Conservation (phyloP, 1,140 invertebrate genomes). For the Epicauta chinensis region DNA sequence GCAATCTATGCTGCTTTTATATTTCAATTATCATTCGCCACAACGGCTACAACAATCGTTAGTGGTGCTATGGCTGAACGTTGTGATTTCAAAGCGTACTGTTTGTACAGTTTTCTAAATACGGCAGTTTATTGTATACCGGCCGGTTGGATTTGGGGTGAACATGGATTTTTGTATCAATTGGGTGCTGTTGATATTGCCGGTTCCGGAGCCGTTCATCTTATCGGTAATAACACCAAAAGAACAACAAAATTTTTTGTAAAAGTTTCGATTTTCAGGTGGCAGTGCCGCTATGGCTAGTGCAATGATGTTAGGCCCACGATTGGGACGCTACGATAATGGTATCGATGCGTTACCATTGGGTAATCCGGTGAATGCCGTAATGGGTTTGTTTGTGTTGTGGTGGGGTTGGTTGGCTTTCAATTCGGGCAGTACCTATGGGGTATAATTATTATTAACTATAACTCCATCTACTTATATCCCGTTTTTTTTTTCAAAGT, state of each 20-base stretch:
- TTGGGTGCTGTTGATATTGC: constrained; percentile 84
- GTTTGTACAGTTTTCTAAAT: constrained; percentile 82
- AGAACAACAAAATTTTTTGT: background rate
- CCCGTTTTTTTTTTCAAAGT: constrained; percentile 41
- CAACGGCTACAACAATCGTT: constrained; percentile 86
- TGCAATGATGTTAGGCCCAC: constrained; percentile 82
- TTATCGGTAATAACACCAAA: constrained; percentile 66
- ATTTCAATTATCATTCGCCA: constrained; percentile 85
- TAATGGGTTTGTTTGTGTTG: constrained; percentile 86
- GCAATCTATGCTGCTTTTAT: constrained; percentile 75
- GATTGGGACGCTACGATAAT: constrained; percentile 77
- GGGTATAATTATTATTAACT: constrained; percentile 42
- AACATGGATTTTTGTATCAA: constrained; percentile 75
- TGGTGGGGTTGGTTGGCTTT: constrained; percentile 96
- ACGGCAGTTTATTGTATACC: constrained; percentile 88
- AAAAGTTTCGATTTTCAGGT: constrained; percentile 32
- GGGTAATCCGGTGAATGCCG: constrained; percentile 83
- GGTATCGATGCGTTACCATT: constrained; percentile 69
- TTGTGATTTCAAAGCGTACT: constrained; percentile 87
- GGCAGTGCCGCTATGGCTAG: constrained; percentile 73
- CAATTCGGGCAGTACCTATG: constrained; percentile 85
- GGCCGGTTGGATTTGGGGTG: constrained; percentile 88
- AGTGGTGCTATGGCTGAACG: constrained; percentile 86
- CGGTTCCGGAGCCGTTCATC: constrained; percentile 86
- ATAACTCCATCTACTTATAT: background rate